Percentiles rank a stretch among this genome's conserved stretches.
Conservation (phyloP, 2,888 invertebrate species). For the Trilocha varians region DNA sequence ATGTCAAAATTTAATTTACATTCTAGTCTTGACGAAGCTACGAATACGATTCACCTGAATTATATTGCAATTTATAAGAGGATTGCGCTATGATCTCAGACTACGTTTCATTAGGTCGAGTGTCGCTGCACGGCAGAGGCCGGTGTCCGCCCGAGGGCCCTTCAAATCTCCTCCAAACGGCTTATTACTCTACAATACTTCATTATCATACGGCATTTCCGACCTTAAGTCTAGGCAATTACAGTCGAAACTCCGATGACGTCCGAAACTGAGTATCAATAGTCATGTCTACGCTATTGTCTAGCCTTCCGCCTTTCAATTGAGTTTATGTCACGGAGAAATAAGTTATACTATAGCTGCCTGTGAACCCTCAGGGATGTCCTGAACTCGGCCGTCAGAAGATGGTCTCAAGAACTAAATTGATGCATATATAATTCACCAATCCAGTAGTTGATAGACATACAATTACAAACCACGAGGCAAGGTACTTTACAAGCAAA, state of each 20-base stretch:
- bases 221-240: conserved; percentile 14
- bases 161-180: conserved; percentile 40
- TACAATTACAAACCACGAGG: too few relatives aligned
- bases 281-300: conserved; percentile 40
- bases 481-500: too few relatives aligned
- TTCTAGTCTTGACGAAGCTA: too few relatives aligned
- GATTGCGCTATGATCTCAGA: conserved; percentile 22
- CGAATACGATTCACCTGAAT: too few relatives aligned
- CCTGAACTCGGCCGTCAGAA: not conserved
- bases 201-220: conserved; percentile 19
- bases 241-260: conserved; percentile 12
- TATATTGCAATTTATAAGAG: conserved; percentile 14
- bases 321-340: conserved; percentile 34
- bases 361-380: not conserved
- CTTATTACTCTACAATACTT: conserved; percentile 29
- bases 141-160: conserved; percentile 46
- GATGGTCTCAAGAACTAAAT: too few relatives aligned
- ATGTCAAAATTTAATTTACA: too few relatives aligned
- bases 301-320: conserved; percentile 29
- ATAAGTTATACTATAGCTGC: conserved; percentile 14
- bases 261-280: conserved; percentile 18
- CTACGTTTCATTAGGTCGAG: conserved; percentile 56
- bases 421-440: too few relatives aligned
- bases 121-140: conserved; percentile 29
- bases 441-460: too few relatives aligned